phyloP scores from a whole-genome alignment of 2,888 invertebrate genomes.

The Globia sparganii region DNA sequence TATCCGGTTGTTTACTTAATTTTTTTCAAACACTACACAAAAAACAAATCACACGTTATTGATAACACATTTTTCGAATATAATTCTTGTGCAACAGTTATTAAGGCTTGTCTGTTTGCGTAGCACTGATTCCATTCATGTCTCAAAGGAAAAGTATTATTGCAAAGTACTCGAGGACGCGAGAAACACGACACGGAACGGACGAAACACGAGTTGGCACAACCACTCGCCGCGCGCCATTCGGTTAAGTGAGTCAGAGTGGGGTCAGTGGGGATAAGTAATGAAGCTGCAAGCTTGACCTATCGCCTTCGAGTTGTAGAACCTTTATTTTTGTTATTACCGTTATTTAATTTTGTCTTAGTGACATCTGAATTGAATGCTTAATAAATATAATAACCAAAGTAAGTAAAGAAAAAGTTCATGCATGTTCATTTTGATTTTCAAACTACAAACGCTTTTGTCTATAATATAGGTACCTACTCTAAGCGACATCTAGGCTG shows the following conservation, averaged over 20 bases:
- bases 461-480: not conserved
- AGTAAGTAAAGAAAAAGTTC: not conserved
- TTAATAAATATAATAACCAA: not conserved
- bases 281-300: constrained; percentile 83
- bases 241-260: constrained; percentile 78
- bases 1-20: constrained; percentile 79
- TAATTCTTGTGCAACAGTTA: constrained; percentile 52
- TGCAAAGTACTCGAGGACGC: constrained; percentile 80
- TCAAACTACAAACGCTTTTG: not conserved
- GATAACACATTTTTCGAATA: constrained; percentile 74
- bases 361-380: not conserved
- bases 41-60: constrained; percentile 70
- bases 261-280: constrained; percentile 88
- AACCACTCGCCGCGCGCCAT: constrained; percentile 86
- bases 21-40: constrained; percentile 68
- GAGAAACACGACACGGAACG: constrained; percentile 82
- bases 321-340: constrained; percentile 55
- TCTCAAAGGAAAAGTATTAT: constrained; percentile 77
- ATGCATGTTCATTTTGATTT: too few species aligned
- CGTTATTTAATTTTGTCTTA: constrained; percentile 37
- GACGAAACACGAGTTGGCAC: constrained; percentile 77
- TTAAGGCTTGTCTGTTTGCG: constrained; percentile 66
- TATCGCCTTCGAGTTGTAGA: constrained; percentile 71
- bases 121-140: constrained; percentile 77
- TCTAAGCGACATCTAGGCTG: constrained; percentile 49